phyloP scores from a whole-genome alignment of 2,797 vertebrate species.

The Arvicola amphibius region DNA sequence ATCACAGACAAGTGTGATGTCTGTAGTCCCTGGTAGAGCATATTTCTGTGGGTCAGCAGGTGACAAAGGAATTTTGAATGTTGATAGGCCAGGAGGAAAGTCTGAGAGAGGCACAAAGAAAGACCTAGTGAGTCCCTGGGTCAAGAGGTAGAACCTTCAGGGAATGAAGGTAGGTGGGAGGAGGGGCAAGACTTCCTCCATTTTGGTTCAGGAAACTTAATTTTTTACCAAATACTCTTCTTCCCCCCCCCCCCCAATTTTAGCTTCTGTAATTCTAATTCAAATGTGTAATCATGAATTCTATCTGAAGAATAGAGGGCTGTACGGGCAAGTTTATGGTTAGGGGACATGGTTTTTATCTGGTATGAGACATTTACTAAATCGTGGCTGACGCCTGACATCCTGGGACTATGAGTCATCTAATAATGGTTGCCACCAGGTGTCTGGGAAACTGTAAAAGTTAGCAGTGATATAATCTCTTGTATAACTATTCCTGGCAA shows the following conservation, averaged over 20 bases:
- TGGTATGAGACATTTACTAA: not conserved
- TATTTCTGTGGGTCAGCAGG: not conserved
- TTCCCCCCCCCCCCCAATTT: not conserved
- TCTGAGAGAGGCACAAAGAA: not conserved
- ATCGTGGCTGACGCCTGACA: not conserved
- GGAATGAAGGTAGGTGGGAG: not conserved
- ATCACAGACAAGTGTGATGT: not conserved
- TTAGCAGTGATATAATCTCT: not conserved
- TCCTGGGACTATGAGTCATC: not conserved
- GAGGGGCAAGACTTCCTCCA: not conserved
- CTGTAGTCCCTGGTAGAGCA: not conserved
- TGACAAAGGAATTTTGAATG: not conserved
- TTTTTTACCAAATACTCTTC: slow-evolving; percentile 26
- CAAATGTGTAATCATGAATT: not conserved
- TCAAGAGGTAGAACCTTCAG: not conserved
- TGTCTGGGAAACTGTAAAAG: not conserved
- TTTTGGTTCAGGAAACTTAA: slow-evolving; percentile 43
- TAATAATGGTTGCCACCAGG: not conserved
- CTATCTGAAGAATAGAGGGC: not conserved
- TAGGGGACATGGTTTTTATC: not conserved
- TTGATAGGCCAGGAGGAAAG: not conserved
- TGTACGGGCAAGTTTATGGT: not conserved
- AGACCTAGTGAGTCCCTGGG: not conserved
- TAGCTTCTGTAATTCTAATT: slow-evolving; percentile 22
- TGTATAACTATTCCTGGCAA: not conserved